Conservation (phyloP, 2,113 vertebrate genomes). For the Semnornis frantzii region DNA sequence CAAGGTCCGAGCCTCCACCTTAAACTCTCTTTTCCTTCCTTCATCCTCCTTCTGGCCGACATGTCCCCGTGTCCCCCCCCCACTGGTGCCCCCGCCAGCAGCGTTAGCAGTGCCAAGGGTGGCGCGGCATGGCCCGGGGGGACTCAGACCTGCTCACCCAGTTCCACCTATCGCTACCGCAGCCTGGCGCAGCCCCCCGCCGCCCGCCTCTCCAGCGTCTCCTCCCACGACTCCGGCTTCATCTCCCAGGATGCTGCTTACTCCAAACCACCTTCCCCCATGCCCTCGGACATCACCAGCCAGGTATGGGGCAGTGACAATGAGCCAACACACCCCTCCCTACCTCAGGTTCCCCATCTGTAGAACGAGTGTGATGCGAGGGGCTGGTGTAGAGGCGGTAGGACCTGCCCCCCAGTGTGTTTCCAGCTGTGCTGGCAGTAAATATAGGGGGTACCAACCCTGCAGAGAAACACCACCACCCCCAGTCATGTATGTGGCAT, state of each 20-base stretch:
- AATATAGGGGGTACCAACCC: not conserved
- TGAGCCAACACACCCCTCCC: too few relatives aligned
- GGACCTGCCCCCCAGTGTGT: too few relatives aligned
- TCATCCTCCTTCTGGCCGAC: not conserved
- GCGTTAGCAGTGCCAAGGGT: conserved; percentile 90
- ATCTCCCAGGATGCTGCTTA: conserved; percentile 93
- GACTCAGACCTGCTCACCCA: conserved; percentile 83
- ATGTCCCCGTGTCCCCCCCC: not conserved
- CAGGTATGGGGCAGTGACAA: conserved; percentile 78
- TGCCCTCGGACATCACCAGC: conserved; percentile 97
- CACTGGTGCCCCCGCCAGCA: conserved; percentile 76
- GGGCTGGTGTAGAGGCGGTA: accelerated
- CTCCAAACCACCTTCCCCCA: conserved; percentile 96
- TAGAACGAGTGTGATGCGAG: not conserved
- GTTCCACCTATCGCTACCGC: conserved; percentile 92
- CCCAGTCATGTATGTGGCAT: too few relatives aligned
- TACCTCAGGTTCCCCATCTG: not conserved
- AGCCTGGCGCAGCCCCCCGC: conserved; percentile 91
- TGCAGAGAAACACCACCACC: not conserved
- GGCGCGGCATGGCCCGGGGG: conserved; percentile 86
- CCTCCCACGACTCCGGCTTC: conserved; percentile 97
- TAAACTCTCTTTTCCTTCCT: conserved; percentile 75
- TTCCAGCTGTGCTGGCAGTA: not conserved
- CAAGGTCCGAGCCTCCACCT: not conserved
- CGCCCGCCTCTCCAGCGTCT: conserved; percentile 95